Conservation (phyloP, 2,797 vertebrate genomes). For the Furcifer pardalis region DNA sequence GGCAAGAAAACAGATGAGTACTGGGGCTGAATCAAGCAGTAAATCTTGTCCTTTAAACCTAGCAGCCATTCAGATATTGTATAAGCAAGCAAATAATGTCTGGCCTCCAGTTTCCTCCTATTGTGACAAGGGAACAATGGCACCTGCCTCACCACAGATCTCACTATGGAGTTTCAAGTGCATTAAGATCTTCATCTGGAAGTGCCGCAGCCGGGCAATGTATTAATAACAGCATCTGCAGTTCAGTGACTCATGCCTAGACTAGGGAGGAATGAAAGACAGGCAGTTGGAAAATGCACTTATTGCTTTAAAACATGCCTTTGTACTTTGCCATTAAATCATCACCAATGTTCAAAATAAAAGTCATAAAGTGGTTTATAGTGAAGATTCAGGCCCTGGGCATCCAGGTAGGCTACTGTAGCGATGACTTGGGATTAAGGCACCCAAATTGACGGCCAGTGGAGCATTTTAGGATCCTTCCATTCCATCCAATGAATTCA, state of each 20-base stretch:
- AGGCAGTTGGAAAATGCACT: slow-evolving; percentile 19
- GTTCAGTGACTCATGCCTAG: slow-evolving; percentile 31
- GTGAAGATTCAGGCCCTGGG: background rate
- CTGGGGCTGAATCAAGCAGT: background rate
- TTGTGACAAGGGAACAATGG: slow-evolving; percentile 27
- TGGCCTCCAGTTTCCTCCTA: background rate
- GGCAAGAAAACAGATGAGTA: background rate
- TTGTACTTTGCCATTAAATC: slow-evolving; percentile 12
- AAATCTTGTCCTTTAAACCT: background rate
- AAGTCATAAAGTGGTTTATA: background rate
- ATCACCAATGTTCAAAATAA: background rate
- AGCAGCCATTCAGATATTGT: fast-evolving
- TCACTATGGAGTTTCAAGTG: slow-evolving; percentile 25
- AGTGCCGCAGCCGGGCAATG: slow-evolving; percentile 3
- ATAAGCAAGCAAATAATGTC: background rate
- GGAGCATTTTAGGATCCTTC: background rate
- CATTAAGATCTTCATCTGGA: slow-evolving; percentile 30
- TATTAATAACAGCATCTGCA: slow-evolving; percentile 24
- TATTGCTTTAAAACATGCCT: background rate
- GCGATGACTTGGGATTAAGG: background rate
- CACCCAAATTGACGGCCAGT: background rate
- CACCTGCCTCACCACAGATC: slow-evolving; percentile 5
- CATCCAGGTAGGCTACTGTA: background rate
- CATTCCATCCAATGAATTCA: background rate
- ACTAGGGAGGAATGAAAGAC: slow-evolving; percentile 33